A percentile compares a stretch with the other conserved stretches of the same genome.
phyloP scores from a whole-genome alignment of 2,113 vertebrate genomes.

The Tyto alba region DNA sequence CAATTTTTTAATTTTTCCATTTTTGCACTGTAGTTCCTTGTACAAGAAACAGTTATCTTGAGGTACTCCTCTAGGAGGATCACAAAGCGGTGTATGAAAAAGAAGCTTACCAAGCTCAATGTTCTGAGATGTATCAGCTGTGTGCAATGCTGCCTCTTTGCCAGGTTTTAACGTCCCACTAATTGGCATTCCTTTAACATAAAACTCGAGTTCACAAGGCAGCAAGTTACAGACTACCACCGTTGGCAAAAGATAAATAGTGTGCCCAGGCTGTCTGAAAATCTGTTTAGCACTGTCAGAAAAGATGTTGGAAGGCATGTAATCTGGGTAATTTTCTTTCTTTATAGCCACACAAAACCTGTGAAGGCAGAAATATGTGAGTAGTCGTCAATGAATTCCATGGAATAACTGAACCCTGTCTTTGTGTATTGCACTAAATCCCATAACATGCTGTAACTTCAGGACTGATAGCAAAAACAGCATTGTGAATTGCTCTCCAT shows the following conservation, averaged over 20 bases:
- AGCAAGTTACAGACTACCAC: constrained; percentile 92
- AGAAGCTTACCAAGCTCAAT: constrained; percentile 87
- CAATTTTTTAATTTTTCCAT: background rate
- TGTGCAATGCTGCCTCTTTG: constrained; percentile 87
- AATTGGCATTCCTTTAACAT: constrained; percentile 88
- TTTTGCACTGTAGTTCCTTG: background rate
- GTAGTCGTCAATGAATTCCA: background rate
- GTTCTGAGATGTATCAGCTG: constrained; percentile 93
- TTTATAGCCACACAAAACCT: constrained; percentile 98
- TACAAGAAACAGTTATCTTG: background rate
- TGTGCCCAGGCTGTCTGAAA: constrained; percentile 94
- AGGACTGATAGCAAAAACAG: background rate
- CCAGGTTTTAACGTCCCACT: constrained; percentile 87
- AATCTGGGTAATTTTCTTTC: constrained; percentile 95
- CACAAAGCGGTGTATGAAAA: background rate
- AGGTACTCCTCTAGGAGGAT: background rate
- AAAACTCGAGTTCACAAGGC: constrained; percentile 93
- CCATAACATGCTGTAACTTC: background rate
- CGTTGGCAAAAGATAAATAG: constrained; percentile 90
- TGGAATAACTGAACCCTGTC: background rate
- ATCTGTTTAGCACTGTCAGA: constrained; percentile 89
- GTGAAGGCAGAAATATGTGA: background rate
- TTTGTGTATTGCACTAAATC: background rate
- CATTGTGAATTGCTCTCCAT: background rate
- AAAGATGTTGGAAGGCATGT: constrained; percentile 88